These are phyloP conservation scores for Aythya fuligula DNA, from an alignment of 2,797 vertebrate genomes.

Conservation along the genomic window DNA sequence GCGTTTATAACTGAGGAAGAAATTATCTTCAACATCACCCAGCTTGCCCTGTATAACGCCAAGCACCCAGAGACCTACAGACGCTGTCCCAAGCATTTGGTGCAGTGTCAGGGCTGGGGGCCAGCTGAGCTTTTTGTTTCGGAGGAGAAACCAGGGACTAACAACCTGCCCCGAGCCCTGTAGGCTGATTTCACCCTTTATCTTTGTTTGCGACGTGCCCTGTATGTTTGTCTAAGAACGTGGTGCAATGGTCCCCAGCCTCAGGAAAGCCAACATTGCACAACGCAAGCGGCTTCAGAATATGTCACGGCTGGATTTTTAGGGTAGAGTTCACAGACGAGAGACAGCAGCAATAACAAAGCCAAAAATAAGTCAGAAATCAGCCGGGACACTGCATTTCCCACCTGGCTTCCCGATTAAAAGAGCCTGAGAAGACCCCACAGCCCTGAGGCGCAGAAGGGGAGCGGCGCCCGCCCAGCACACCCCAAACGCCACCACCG, in stretches of 20 bases:
- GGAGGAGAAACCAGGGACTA: accelerated
- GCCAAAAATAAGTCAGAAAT: neutral
- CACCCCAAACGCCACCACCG: accelerated
- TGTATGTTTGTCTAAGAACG: neutral
- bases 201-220: neutral
- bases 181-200: neutral
- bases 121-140: neutral
- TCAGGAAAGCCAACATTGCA: conserved; percentile 9
- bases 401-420: neutral
- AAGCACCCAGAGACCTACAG: accelerated
- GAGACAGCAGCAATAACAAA: accelerated
- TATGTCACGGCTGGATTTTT: neutral
- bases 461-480: too few relatives aligned
- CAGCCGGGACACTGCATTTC: accelerated
- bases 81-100: neutral
- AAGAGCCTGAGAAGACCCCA: accelerated
- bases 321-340: conserved; percentile 23
- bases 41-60: neutral
- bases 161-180: neutral
- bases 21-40: neutral
- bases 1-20: neutral
- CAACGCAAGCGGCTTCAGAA: neutral
- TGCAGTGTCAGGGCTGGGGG: neutral
- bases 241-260: conserved; percentile 18
- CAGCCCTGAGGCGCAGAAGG: accelerated